Percentiles rank a stretch among this genome's conserved stretches.
Conservation (phyloP, 2,888 invertebrate genomes). For the Pristionchus maxplancki region DNA sequence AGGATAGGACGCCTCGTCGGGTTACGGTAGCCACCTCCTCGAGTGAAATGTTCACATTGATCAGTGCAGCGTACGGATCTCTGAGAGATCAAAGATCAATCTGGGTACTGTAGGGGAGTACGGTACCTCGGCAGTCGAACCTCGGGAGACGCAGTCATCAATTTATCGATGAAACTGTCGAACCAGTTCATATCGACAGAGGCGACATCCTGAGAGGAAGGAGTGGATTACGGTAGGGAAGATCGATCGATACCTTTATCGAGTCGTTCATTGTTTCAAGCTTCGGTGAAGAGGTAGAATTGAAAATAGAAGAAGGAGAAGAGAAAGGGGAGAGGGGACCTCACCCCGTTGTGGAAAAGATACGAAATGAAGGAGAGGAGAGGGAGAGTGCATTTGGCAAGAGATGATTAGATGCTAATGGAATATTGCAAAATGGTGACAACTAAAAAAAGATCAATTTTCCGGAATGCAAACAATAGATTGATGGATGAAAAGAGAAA, state of each 20-base stretch:
- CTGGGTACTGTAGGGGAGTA: not conserved
- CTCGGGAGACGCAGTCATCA: conserved; percentile 46
- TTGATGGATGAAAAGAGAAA: not conserved
- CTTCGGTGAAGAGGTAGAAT: not conserved
- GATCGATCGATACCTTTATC: not conserved
- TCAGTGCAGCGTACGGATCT: not conserved
- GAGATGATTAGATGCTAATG: not conserved
- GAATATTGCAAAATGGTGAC: not conserved
- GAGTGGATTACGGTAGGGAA: not conserved
- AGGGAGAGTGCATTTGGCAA: not conserved
- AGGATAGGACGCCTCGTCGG: not conserved
- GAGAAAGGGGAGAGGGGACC: not conserved
- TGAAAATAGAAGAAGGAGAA: not conserved
- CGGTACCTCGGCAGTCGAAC: not conserved
- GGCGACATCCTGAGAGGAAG: not conserved
- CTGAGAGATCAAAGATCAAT: conserved; percentile 17
- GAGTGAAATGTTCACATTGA: not conserved
- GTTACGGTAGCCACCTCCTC: not conserved
- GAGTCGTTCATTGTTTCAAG: not conserved
- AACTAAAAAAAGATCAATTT: no score
- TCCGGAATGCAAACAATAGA: not conserved
- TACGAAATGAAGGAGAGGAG: not conserved
- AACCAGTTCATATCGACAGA: not conserved
- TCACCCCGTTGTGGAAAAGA: not conserved
- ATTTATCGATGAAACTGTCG: conserved; percentile 34